phyloP scores from a whole-genome alignment of 2,888 invertebrate genomes.

The Eurytoma adleriae region DNA sequence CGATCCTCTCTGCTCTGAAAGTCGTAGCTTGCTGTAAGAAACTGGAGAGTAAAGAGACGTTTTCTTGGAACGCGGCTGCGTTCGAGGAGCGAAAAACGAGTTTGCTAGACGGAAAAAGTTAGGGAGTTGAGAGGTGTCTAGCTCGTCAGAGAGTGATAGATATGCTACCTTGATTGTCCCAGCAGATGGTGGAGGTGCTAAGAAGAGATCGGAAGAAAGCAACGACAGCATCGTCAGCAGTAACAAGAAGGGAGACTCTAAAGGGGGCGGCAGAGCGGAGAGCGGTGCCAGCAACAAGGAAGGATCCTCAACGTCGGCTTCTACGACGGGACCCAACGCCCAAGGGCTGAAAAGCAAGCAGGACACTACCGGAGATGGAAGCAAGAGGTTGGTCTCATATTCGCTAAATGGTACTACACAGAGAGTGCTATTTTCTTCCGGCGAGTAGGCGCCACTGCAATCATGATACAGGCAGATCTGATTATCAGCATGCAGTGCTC shows the following conservation, averaged over 20 bases:
- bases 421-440: constrained; percentile 42
- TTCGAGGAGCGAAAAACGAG: neutral
- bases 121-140: constrained; percentile 48
- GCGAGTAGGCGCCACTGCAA: constrained; percentile 46
- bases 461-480: constrained; percentile 58
- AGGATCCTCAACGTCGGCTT: constrained; percentile 61
- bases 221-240: constrained; percentile 62
- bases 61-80: constrained; percentile 28
- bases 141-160: constrained; percentile 68
- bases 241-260: constrained; percentile 72
- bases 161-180: constrained; percentile 73
- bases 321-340: constrained; percentile 71
- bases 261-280: constrained; percentile 74
- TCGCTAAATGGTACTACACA: constrained; percentile 68
- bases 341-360: constrained; percentile 79
- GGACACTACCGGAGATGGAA: constrained; percentile 75
- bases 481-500: constrained; percentile 65
- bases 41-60: constrained; percentile 19
- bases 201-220: constrained; percentile 74
- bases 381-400: constrained; percentile 78
- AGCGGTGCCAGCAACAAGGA: constrained; percentile 70
- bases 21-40: constrained; percentile 34
- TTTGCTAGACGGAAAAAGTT: constrained; percentile 26
- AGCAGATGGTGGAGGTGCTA: constrained; percentile 74
- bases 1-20: constrained; percentile 37